A percentile compares a stretch with the other conserved stretches of the same genome.
Evolutionary conservation across 2,113 vertebrate genomes (phyloP).

Genomic region (Xiphophorus hellerii): DNA sequence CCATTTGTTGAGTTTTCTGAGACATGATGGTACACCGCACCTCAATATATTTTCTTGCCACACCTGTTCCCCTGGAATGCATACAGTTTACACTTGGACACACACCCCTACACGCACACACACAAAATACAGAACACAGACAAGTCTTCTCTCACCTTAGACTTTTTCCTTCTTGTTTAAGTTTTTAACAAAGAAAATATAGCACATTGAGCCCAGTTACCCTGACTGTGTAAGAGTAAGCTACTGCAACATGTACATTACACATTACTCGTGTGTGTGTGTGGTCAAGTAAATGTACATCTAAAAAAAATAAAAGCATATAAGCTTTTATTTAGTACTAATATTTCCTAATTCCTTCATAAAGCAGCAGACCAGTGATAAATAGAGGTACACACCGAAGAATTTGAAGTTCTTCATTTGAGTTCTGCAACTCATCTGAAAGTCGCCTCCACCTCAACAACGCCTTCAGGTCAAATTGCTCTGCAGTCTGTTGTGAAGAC

Average conservation of each 20-base stretch:
- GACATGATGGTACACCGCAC: slow-evolving; percentile 61
- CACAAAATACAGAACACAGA: neutral
- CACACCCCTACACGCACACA: no score
- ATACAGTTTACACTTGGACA: slow-evolving; percentile 10
- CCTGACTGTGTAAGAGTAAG: neutral
- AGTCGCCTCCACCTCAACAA: slow-evolving; percentile 89
- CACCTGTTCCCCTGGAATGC: slow-evolving; percentile 71
- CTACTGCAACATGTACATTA: neutral
- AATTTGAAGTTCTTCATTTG: slow-evolving; percentile 89
- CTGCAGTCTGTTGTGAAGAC: slow-evolving; percentile 71
- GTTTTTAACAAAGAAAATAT: neutral
- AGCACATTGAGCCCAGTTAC: neutral
- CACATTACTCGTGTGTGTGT: neutral
- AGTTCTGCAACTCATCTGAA: slow-evolving; percentile 89
- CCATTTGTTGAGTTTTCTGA: slow-evolving; percentile 34
- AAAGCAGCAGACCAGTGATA: neutral
- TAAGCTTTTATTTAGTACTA: neutral
- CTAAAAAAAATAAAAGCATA: no score
- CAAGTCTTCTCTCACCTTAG: neutral
- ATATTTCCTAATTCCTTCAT: neutral
- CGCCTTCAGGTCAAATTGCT: slow-evolving; percentile 86
- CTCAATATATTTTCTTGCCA: slow-evolving; percentile 49
- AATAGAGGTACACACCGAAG: slow-evolving; percentile 83
- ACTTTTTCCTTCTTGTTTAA: neutral
- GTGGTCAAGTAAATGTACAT: neutral